phyloP scores from a whole-genome alignment of 2,797 vertebrate species.

The Xiphophorus birchmanni region DNA sequence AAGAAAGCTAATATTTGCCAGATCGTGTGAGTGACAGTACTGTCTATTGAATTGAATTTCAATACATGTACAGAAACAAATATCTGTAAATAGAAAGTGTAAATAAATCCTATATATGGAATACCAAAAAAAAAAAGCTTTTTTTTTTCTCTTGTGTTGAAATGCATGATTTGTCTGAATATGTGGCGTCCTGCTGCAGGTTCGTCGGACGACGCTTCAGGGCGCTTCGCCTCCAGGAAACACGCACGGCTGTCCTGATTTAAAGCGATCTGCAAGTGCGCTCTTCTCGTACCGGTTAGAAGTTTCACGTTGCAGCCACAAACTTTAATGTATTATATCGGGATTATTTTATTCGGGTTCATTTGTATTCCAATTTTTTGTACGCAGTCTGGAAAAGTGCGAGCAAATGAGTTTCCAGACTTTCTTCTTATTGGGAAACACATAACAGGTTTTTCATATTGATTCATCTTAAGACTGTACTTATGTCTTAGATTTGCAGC shows the following conservation, averaged over 20 bases:
- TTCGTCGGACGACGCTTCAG: background rate
- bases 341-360: background rate
- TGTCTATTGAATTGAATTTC: constrained; percentile 74
- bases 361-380: background rate
- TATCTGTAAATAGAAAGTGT: constrained; percentile 87
- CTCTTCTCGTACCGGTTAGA: background rate
- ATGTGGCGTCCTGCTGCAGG: background rate
- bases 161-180: background rate
- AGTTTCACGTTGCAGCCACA: background rate
- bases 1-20: constrained; percentile 49
- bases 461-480: background rate
- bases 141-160: constrained; percentile 4
- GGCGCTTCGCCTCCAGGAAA: background rate
- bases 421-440: background rate
- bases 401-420: background rate
- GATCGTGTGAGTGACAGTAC: constrained; percentile 57
- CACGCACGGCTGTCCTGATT: background rate
- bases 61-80: constrained; percentile 83
- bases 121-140: constrained; percentile 32
- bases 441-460: background rate
- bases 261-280: no score
- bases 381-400: background rate
- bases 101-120: constrained; percentile 86
- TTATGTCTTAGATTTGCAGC: background rate
- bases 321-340: background rate